Evolutionary conservation across 2,113 vertebrate genomes (phyloP).

Genomic region (Lipophrys pholis): DNA sequence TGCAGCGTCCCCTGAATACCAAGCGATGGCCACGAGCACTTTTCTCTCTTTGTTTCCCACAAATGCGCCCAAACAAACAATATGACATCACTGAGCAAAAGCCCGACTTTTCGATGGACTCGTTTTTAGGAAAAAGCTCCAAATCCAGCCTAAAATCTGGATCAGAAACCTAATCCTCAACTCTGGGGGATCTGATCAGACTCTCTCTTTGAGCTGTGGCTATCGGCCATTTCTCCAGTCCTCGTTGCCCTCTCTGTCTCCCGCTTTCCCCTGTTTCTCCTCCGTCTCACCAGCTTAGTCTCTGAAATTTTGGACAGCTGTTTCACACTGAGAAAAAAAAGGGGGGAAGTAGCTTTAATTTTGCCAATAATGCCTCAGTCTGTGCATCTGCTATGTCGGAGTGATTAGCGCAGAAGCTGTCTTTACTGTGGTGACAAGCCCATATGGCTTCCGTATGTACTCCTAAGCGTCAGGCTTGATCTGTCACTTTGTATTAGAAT

Average conservation of each 20-base stretch:
- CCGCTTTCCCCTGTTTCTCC: conserved; percentile 16
- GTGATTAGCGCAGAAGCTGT: conserved; percentile 67
- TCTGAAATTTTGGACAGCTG: conserved; percentile 65
- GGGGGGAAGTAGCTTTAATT: conserved; percentile 54
- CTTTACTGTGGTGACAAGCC: conserved; percentile 64
- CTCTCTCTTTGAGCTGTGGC: conserved; percentile 49
- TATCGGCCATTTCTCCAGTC: conserved; percentile 55
- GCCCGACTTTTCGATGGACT: conserved; percentile 44
- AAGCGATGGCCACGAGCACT: conserved; percentile 44
- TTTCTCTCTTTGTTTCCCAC: conserved; percentile 48
- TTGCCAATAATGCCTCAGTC: conserved; percentile 66
- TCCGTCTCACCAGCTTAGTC: conserved; percentile 16
- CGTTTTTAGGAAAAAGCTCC: conserved; percentile 51
- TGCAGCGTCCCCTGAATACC: conserved; percentile 55
- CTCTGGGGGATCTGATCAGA: conserved; percentile 64
- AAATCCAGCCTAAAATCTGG: conserved; percentile 76
- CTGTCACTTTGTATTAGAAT: conserved; percentile 57
- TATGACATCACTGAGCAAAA: conserved; percentile 57
- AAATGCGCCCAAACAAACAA: conserved; percentile 38
- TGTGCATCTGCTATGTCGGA: conserved; percentile 70
- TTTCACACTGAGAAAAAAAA: conserved; percentile 56
- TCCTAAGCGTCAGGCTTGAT: conserved; percentile 56
- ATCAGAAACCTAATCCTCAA: conserved; percentile 71
- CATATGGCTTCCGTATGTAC: conserved; percentile 71
- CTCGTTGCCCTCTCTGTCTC: conserved; percentile 33